phyloP scores from a whole-genome alignment of 1,140 invertebrate genomes.

The Drosophila albomicans region DNA sequence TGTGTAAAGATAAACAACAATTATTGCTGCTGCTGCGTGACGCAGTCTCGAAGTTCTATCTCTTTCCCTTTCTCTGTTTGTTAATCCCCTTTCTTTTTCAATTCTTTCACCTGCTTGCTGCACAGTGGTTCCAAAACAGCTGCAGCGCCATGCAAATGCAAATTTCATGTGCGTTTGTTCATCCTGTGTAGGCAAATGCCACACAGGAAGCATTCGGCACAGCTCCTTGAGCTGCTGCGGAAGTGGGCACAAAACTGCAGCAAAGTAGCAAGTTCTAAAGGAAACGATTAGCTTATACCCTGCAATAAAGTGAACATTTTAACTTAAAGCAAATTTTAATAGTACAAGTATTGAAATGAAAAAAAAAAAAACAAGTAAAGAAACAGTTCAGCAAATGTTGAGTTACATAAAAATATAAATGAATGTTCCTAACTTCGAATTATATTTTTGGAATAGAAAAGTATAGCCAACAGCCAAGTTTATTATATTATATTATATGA shows the following conservation, averaged over 20 bases:
- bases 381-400: not conserved
- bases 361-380: not conserved
- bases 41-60: constrained; percentile 14
- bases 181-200: constrained; percentile 15
- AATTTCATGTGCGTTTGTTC: constrained; percentile 69
- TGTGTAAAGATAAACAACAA: constrained; percentile 84
- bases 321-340: not conserved
- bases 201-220: constrained; percentile 66
- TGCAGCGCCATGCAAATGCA: constrained; percentile 58
- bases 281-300: constrained; percentile 14
- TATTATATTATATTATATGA: no score
- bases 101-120: not conserved
- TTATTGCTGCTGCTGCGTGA: constrained; percentile 72
- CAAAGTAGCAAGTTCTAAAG: not conserved
- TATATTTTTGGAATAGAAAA: no score
- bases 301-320: not conserved
- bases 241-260: constrained; percentile 63
- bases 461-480: no score
- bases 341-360: not conserved
- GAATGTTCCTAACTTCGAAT: no score
- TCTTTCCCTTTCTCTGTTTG: not conserved
- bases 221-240: constrained; percentile 33
- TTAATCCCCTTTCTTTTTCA: not conserved
- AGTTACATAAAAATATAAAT: no score
- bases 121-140: constrained; percentile 52